A percentile compares a stretch with the other conserved stretches of the same genome.
These are phyloP conservation scores for Triplophysa tibetana DNA, from an alignment of 2,113 vertebrate species.

Conservation along the genomic window DNA sequence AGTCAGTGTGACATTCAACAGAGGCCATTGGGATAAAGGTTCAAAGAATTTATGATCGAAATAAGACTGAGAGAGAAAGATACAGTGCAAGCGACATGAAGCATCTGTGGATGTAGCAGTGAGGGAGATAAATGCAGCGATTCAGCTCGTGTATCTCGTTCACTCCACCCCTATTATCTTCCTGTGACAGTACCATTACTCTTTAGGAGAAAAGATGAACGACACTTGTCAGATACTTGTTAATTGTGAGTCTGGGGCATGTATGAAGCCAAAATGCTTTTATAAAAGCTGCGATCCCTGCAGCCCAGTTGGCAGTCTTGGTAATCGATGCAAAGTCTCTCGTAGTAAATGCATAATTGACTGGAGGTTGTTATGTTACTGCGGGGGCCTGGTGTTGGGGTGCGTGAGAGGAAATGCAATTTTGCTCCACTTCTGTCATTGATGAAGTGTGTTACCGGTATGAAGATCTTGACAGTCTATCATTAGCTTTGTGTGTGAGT, in stretches of 20 bases:
- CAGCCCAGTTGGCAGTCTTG: slow-evolving; percentile 70
- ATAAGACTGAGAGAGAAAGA: slow-evolving; percentile 16
- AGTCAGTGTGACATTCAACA: slow-evolving; percentile 19
- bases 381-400: slow-evolving; percentile 57
- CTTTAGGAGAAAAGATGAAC: slow-evolving; percentile 92
- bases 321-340: slow-evolving; percentile 73
- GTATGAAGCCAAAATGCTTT: slow-evolving; percentile 43
- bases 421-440: slow-evolving; percentile 68
- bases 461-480: slow-evolving; percentile 9
- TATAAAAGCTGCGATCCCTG: slow-evolving; percentile 41
- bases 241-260: slow-evolving; percentile 73
- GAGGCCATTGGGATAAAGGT: background rate
- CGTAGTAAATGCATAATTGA: slow-evolving; percentile 83
- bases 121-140: slow-evolving; percentile 37
- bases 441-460: slow-evolving; percentile 66
- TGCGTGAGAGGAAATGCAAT: slow-evolving; percentile 41
- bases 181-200: slow-evolving; percentile 95
- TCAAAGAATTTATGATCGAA: slow-evolving; percentile 3
- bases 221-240: slow-evolving; percentile 89
- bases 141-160: slow-evolving; percentile 28
- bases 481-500: slow-evolving; percentile 29
- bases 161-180: slow-evolving; percentile 86
- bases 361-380: slow-evolving; percentile 76
- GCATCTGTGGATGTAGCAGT: slow-evolving; percentile 25
- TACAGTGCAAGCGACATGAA: background rate